Evolutionary conservation across 2,797 vertebrate species (phyloP).

Genomic region (Halcyon chelicuti): DNA sequence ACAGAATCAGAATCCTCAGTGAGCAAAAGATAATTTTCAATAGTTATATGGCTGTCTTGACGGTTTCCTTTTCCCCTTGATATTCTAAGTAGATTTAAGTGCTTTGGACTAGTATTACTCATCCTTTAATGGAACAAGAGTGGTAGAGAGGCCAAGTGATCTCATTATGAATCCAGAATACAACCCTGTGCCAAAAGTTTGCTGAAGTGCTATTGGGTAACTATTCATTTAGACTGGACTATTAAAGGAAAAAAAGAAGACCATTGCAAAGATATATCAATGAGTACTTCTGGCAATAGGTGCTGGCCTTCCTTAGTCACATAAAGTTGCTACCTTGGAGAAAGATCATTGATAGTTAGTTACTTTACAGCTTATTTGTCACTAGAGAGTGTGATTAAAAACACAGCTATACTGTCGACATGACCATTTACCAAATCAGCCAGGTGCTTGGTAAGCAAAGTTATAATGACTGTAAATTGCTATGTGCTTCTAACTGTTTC

Average conservation of each 20-base stretch:
- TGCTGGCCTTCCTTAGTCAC: not conserved
- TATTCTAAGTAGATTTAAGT: slow-evolving; percentile 36
- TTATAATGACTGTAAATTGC: not conserved
- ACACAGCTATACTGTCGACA: not conserved
- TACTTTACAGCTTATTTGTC: not conserved
- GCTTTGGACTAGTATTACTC: slow-evolving; percentile 35
- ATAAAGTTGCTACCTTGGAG: not conserved
- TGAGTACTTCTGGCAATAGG: not conserved
- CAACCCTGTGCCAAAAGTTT: not conserved
- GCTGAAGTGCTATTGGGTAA: not conserved
- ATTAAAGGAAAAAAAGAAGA: not conserved
- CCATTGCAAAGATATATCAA: not conserved
- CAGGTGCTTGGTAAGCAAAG: not conserved
- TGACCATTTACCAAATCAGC: not conserved
- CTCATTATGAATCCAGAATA: not conserved
- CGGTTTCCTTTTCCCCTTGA: not conserved
- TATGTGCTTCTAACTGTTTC: not conserved
- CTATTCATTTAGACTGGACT: not conserved
- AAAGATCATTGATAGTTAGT: not conserved
- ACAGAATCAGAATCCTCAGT: slow-evolving; percentile 9
- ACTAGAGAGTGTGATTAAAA: not conserved
- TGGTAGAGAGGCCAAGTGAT: not conserved
- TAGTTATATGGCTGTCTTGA: not conserved
- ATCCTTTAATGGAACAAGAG: not conserved
- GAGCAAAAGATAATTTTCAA: slow-evolving; percentile 10